Base-by-base conservation (phyloP, 1,140 invertebrate genomes). In the Drosophila trapezifrons region DNA sequence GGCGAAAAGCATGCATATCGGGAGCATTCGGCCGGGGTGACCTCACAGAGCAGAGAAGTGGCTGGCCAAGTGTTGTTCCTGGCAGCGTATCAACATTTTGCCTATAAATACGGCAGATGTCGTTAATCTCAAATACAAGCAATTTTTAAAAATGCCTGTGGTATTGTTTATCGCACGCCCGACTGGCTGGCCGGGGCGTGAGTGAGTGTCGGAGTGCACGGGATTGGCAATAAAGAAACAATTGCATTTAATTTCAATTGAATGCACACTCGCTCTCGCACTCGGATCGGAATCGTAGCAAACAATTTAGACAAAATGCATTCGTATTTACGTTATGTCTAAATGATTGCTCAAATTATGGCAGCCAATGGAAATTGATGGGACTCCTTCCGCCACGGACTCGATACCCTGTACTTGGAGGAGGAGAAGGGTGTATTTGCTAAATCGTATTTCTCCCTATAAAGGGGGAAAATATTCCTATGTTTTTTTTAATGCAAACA, bases 71-170 rank as follows among this genome's bases (percentile, higher is more conserved):
- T 76, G 70, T 74, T 64, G 51, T 66, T 64, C 56, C 60, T 84
- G 80, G 80, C 78, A 85, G 22, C 77, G 73, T 71, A 81, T 85
- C 82, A 85, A 73, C 59, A 79, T 83, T 86, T 79, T 58, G 56
- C 57, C 67, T 73, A 64, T 70, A 79, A 76, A 87, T 78, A 63
- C 62, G 58, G 45, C 49, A 67, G 59, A 75, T 62, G 59, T 43
- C 58, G 70, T 64, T 85, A 85, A 85, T 65, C 66, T 67, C 37
- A 46, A 67, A 79, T 17, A 56, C 72, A 54, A 49, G 70, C 69
- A 54, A 73, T 79, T 76, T 51, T 51, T 63, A 49, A 79, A 70
- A 84, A 73, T 66, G 18, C 45, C 74, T 66, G 45, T 51, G 38
- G 60, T 64, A 69, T 65, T 40, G 51, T 52, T 62, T 76, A 75